Evolutionary conservation across 2,888 invertebrate genomes (phyloP).

Genomic region (Drosophila mulleri): DNA sequence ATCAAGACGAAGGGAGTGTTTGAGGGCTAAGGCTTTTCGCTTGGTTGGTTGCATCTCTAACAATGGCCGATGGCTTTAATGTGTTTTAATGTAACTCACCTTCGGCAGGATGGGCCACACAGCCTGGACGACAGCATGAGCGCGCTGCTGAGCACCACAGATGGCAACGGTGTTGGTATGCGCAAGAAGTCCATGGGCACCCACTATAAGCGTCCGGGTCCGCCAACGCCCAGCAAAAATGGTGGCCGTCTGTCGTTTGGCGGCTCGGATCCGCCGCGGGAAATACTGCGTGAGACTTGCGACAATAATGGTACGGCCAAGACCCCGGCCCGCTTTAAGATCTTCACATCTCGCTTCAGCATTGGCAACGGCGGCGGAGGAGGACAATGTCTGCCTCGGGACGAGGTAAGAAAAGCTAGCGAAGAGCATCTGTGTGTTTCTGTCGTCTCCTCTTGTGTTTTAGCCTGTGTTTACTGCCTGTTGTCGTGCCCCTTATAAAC

Average conservation of each 20-base stretch:
- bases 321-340: constrained; percentile 88
- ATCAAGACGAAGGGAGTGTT: constrained; percentile 4
- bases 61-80: background rate
- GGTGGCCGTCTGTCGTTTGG: constrained; percentile 90
- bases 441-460: constrained; percentile 23
- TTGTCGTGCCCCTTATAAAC: constrained; percentile 20
- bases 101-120: constrained; percentile 74
- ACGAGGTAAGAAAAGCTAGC: constrained; percentile 59
- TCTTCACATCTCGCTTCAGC: constrained; percentile 86
- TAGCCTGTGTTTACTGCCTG: constrained; percentile 16
- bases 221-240: constrained; percentile 94
- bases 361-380: constrained; percentile 67
- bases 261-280: constrained; percentile 85
- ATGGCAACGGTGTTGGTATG: constrained; percentile 72
- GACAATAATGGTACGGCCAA: constrained; percentile 85
- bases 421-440: background rate
- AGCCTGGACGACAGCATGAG: constrained; percentile 83
- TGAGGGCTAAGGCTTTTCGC: background rate
- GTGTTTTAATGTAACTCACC: constrained; percentile 1
- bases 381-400: constrained; percentile 47
- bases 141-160: constrained; percentile 83
- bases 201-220: constrained; percentile 93
- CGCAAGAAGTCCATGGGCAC: constrained; percentile 88
- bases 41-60: background rate
- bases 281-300: constrained; percentile 87